A percentile compares a stretch with the other conserved stretches of the same genome.
Evolutionary conservation across 2,888 invertebrate species (phyloP).

Genomic region (Rapana venosa): DNA sequence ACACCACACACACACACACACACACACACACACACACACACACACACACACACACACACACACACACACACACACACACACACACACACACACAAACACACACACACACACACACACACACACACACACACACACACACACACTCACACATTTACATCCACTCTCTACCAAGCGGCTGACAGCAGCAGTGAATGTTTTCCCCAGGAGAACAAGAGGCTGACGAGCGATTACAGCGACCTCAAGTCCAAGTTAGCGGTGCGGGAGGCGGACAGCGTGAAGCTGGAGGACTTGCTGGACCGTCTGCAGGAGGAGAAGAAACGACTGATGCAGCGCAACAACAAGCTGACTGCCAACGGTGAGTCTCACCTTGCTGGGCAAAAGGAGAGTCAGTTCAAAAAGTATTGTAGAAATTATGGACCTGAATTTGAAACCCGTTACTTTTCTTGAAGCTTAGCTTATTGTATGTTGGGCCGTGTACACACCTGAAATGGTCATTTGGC

Average conservation of each 20-base stretch:
- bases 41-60: background rate
- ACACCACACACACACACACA: background rate
- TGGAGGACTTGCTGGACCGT: constrained; percentile 74
- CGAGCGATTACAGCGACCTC: constrained; percentile 63
- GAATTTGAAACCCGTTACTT: too few species aligned
- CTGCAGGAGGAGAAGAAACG: constrained; percentile 76
- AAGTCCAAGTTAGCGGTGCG: constrained; percentile 62
- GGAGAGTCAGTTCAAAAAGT: too few species aligned
- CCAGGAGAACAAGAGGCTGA: constrained; percentile 64
- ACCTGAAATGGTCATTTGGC: too few species aligned
- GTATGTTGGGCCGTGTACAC: too few species aligned
- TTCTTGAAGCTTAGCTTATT: too few species aligned
- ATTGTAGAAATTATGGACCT: too few species aligned
- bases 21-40: background rate
- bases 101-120: background rate
- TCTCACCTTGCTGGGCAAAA: background rate
- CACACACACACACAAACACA: too few species aligned
- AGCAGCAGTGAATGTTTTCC: background rate
- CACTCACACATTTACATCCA: background rate
- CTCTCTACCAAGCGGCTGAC: too few species aligned
- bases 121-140: background rate
- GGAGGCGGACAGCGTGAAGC: constrained; percentile 63
- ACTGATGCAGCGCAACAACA: constrained; percentile 73
- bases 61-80: too few species aligned
- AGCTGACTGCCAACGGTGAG: constrained; percentile 76